Conservation (phyloP, 2,113 vertebrate species). For the Theristicus caerulescens region DNA sequence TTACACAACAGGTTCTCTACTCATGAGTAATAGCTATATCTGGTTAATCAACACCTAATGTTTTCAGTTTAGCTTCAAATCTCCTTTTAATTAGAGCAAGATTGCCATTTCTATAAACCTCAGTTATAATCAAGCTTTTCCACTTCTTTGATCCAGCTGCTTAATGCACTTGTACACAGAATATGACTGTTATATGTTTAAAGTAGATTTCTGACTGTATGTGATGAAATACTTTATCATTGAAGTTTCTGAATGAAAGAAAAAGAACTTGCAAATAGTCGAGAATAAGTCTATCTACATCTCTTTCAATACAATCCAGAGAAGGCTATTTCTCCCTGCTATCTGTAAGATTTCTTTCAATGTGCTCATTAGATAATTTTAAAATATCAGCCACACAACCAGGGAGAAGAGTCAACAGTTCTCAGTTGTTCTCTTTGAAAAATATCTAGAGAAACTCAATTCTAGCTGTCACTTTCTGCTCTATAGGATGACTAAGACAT, state of each 20-base stretch:
- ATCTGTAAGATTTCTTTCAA: slow-evolving; percentile 70
- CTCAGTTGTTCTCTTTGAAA: slow-evolving; percentile 64
- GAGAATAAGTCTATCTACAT: slow-evolving; percentile 68
- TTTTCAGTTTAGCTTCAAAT: slow-evolving; percentile 75
- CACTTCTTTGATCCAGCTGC: slow-evolving; percentile 68
- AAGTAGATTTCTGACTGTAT: slow-evolving; percentile 70
- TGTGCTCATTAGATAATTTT: slow-evolving; percentile 74
- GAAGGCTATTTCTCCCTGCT: slow-evolving; percentile 66
- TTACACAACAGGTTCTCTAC: neutral
- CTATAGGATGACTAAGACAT: slow-evolving; percentile 79
- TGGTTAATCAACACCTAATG: neutral
- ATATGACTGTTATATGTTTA: slow-evolving; percentile 70
- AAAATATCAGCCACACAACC: slow-evolving; percentile 71
- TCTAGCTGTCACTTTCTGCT: slow-evolving; percentile 79
- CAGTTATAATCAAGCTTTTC: slow-evolving; percentile 71
- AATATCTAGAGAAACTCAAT: slow-evolving; percentile 64
- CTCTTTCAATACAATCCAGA: slow-evolving; percentile 57
- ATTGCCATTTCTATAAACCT: slow-evolving; percentile 71
- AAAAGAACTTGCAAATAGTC: slow-evolving; percentile 69
- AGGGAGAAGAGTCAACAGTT: slow-evolving; percentile 74
- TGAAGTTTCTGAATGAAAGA: slow-evolving; percentile 69
- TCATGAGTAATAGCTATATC: neutral
- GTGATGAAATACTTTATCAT: slow-evolving; percentile 76
- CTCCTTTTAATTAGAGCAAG: slow-evolving; percentile 74
- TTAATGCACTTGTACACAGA: slow-evolving; percentile 71